Conservation (phyloP, 2,113 vertebrate genomes). For the Osmerus eperlanus region DNA sequence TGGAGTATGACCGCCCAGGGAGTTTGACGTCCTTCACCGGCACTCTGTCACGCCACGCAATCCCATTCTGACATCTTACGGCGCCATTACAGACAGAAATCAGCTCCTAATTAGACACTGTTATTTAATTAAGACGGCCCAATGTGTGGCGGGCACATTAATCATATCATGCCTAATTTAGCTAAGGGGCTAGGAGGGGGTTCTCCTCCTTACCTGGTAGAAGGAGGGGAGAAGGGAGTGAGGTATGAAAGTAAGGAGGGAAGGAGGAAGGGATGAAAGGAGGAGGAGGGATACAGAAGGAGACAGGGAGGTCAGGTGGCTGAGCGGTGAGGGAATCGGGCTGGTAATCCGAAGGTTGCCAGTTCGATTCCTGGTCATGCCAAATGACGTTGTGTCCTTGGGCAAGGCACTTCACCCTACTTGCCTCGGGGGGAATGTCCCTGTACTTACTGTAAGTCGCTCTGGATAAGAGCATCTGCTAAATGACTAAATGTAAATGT, state of each 20-base stretch:
- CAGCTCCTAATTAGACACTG: constrained; percentile 80
- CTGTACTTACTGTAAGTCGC: too few relatives aligned
- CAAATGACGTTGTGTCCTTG: too few relatives aligned
- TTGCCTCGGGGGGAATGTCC: too few relatives aligned
- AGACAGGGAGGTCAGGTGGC: too few relatives aligned
- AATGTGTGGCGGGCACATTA: constrained; percentile 75
- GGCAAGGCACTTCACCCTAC: too few relatives aligned
- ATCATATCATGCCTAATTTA: constrained; percentile 82
- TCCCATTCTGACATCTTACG: constrained; percentile 58
- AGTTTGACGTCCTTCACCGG: constrained; percentile 48
- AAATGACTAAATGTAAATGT: too few relatives aligned
- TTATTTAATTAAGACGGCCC: constrained; percentile 87
- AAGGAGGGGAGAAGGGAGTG: constrained; percentile 15
- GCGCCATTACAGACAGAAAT: constrained; percentile 77
- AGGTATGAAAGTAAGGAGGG: not conserved
- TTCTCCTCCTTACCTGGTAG: not conserved
- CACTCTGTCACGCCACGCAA: constrained; percentile 41
- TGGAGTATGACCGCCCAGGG: constrained; percentile 53
- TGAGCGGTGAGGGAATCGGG: too few relatives aligned
- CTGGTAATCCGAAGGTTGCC: too few relatives aligned
- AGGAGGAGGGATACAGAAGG: not conserved
- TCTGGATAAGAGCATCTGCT: too few relatives aligned
- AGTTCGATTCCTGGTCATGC: too few relatives aligned
- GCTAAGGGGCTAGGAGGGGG: constrained; percentile 37
- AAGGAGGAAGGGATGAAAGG: constrained; percentile 7